Base-by-base conservation (phyloP, 2,888 invertebrate species). In the Epinotia nisella region DNA sequence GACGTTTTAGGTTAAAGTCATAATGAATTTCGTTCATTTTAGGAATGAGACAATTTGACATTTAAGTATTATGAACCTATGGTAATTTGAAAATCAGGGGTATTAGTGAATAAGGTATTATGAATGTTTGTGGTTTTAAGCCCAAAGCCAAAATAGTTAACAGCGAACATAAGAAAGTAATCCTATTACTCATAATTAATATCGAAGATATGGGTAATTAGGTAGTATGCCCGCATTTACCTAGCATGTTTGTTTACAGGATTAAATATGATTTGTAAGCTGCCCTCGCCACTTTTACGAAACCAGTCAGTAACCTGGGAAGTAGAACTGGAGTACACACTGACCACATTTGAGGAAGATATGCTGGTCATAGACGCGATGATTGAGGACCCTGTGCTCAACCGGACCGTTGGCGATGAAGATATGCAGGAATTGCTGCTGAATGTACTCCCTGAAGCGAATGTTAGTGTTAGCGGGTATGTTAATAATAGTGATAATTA, bases 291-390 rank as follows among this genome's bases (percentile, higher is more conserved):
- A 0, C 75, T 93, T 3, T 78, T 81, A 4, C 86, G 90, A 75
- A 77, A 81, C 4, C 84, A 88, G 70, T 76, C 80, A 1, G 77
- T 89, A 0, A 74, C 79, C 9, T 92, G 87, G 87, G 86, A 88
- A 10, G 83, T 93, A 11, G 91, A 92, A 78, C 68, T 93, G n/a
- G 92, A 93, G 65, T 90, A 89, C 56, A 76, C 81, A 5, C 76
- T 82, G 15, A 85, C 83, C 67, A 79, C 79, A 1, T 81, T 79
- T 2, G 76, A 81, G 56, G 80, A 84, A 49, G 74, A 79, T 7
- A 78, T 82, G 58, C 75, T 91, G 10, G 80, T 75, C 7, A 76
- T 91, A 2, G 77, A 67, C 41, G 89, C 88, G 1, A 80, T 78
- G 60, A 72, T 92, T 15, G 82, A 82, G 66, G 90, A 92, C 75